A percentile compares a stretch with the other conserved stretches of the same genome.
Conservation (phyloP, 35 echinoderm and acorn worm species). For the Anneissia japonica region DNA sequence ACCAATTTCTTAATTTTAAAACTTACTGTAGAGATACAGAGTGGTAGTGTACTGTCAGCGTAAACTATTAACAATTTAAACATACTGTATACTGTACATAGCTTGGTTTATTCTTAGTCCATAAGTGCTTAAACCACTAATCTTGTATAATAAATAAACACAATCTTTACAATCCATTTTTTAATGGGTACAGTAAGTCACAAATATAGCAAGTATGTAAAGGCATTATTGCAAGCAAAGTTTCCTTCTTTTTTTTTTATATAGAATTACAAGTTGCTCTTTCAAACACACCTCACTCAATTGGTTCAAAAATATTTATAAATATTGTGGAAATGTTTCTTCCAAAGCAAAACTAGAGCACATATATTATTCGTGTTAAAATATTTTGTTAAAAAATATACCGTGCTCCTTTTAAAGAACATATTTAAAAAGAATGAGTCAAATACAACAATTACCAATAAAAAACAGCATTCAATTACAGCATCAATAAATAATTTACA, state of each 20-base stretch:
- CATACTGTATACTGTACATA: not conserved
- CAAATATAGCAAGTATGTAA: not conserved
- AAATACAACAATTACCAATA: not conserved
- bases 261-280: too few relatives aligned
- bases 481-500: not conserved
- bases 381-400: not conserved
- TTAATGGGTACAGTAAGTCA: too few relatives aligned
- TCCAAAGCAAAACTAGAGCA: not conserved
- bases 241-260: too few relatives aligned
- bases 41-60: too few relatives aligned
- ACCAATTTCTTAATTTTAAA: too few relatives aligned
- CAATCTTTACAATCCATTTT: not conserved
- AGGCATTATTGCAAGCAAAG: not conserved
- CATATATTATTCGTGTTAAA: not conserved
- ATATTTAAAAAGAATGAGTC: not conserved
- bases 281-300: not conserved
- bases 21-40: too few relatives aligned
- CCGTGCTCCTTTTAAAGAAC: not conserved
- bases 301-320: not conserved
- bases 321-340: too few relatives aligned
- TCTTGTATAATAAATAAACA: not conserved
- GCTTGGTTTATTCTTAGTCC: too few relatives aligned
- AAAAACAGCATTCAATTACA: not conserved
- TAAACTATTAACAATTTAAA: not conserved
- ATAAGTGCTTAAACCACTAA: too few relatives aligned